Evolutionary conservation across 2,113 vertebrate genomes (phyloP).

Genomic region (Guaruba guarouba): DNA sequence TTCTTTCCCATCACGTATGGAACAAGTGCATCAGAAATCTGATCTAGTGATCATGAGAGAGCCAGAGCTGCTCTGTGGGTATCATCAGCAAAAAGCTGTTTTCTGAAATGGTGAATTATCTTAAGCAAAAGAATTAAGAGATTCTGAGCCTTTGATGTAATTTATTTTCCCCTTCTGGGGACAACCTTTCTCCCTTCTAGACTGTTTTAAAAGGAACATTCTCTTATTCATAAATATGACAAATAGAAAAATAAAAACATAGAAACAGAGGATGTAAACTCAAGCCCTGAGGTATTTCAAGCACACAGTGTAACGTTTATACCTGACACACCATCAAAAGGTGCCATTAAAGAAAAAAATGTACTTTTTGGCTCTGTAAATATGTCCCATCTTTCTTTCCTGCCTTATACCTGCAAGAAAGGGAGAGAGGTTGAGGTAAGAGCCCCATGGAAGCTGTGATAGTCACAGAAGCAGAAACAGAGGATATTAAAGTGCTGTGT

Average conservation of each 20-base stretch:
- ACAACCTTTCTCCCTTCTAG: constrained; percentile 16
- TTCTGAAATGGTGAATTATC: not conserved
- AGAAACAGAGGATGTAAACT: constrained; percentile 67
- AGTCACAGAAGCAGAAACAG: constrained; percentile 53
- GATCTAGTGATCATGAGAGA: not conserved
- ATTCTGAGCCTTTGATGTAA: constrained; percentile 5
- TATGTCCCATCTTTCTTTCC: constrained; percentile 33
- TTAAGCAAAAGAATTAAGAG: not conserved
- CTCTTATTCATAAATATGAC: constrained; percentile 68
- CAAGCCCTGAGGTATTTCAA: constrained; percentile 78
- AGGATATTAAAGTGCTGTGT: constrained; percentile 56
- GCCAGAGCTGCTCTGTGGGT: not conserved
- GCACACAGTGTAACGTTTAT: constrained; percentile 48
- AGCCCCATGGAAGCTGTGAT: constrained; percentile 53
- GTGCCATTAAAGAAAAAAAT: constrained; percentile 1
- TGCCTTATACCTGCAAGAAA: not conserved
- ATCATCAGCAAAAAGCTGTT: not conserved
- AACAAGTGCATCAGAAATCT: not conserved
- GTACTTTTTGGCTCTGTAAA: constrained; percentile 11
- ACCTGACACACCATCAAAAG: constrained; percentile 16
- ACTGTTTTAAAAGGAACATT: constrained; percentile 43
- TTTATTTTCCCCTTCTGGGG: constrained; percentile 21
- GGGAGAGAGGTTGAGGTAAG: constrained; percentile 44
- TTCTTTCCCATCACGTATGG: not conserved
- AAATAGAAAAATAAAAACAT: constrained; percentile 59